These are phyloP conservation scores for Nicator chloris DNA, from an alignment of 2,113 vertebrate species.

Conservation along the genomic window DNA sequence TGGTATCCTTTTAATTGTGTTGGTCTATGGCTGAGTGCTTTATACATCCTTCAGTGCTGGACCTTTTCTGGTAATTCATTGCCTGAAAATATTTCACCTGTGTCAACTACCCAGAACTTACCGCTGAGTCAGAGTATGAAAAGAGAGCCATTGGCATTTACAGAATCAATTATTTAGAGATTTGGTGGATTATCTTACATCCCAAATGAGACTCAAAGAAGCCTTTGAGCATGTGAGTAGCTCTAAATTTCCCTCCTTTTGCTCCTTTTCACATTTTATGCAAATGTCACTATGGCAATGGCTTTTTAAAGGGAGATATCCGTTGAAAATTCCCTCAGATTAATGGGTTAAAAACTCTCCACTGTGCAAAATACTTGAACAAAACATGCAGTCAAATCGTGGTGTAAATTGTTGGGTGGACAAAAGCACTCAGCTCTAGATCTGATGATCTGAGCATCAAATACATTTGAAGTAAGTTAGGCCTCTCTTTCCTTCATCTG, in stretches of 20 bases:
- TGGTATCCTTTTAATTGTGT: not conserved
- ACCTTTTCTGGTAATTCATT: not conserved
- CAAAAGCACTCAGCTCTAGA: not conserved
- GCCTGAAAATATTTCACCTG: not conserved
- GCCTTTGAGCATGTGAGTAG: not conserved
- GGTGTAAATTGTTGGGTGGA: not conserved
- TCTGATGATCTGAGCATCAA: not conserved
- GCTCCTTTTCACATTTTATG: not conserved
- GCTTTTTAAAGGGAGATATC: not conserved
- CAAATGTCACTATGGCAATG: not conserved
- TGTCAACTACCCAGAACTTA: not conserved
- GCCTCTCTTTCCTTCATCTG: not conserved
- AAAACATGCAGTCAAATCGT: not conserved
- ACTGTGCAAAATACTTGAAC: not conserved
- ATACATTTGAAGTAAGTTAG: not conserved
- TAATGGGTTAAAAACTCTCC: not conserved
- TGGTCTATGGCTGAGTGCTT: not conserved
- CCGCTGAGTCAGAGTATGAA: not conserved
- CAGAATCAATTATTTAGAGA: not conserved
- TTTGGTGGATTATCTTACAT: not conserved
- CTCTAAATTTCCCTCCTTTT: not conserved
- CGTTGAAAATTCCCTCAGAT: not conserved
- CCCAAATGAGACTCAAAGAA: not conserved
- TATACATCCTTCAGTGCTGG: not conserved
- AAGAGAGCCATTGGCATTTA: not conserved